phyloP scores from a whole-genome alignment of 2,888 invertebrate species.

The Lasioglossum calceatum region DNA sequence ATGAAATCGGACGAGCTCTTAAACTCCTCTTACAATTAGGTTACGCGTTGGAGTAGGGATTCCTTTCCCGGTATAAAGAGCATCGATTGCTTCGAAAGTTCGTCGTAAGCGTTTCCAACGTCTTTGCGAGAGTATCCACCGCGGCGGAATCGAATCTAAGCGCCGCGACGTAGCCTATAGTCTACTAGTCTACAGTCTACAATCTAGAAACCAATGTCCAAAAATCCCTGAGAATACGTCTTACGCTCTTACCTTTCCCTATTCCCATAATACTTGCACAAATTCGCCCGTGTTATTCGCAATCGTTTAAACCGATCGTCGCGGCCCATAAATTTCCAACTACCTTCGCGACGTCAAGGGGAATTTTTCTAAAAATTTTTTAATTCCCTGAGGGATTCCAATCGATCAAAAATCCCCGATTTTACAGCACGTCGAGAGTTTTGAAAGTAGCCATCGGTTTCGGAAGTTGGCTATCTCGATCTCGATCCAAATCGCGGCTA shows the following conservation, averaged over 20 bases:
- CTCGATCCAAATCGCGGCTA: neutral
- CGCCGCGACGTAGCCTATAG: neutral
- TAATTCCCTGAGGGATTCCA: no score
- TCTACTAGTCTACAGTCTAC: no score
- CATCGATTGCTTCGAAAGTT: neutral
- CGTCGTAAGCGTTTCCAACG: neutral
- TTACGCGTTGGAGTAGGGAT: constrained; percentile 7
- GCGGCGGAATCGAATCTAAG: neutral
- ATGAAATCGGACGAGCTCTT: neutral
- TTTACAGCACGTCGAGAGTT: neutral
- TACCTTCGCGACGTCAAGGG: neutral
- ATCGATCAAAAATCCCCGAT: neutral
- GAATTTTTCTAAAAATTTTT: neutral
- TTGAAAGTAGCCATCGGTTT: neutral
- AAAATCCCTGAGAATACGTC: neutral
- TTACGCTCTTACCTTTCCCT: neutral
- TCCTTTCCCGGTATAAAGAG: constrained; percentile 22
- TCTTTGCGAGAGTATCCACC: neutral
- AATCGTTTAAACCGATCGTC: neutral
- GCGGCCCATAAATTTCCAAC: no score
- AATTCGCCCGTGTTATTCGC: neutral
- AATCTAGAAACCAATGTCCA: neutral
- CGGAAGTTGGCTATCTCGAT: neutral
- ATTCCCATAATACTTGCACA: neutral
- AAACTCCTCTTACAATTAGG: neutral